phyloP scores from a whole-genome alignment of 2,113 vertebrate species.

The Cyanoramphus novaezelandiae region DNA sequence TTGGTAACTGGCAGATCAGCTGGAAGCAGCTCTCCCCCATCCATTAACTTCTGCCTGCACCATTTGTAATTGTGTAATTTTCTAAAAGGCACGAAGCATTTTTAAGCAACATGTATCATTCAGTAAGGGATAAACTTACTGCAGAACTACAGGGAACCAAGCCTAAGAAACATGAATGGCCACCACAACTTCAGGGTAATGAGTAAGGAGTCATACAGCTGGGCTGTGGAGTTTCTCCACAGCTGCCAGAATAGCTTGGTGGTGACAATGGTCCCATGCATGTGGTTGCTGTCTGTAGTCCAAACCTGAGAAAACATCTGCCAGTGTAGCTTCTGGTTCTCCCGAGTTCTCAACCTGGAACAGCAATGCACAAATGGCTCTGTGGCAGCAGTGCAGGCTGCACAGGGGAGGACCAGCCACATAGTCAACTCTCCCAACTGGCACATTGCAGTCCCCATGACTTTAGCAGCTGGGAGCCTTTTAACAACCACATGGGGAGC shows the following conservation, averaged over 20 bases:
- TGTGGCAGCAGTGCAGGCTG: not conserved
- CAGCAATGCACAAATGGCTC: not conserved
- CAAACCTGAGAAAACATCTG: not conserved
- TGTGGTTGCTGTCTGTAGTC: not conserved
- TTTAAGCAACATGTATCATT: not conserved
- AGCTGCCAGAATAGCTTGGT: not conserved
- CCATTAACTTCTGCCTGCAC: not conserved
- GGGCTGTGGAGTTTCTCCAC: not conserved
- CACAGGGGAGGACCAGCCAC: too few relatives aligned
- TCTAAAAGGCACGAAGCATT: conserved; percentile 20
- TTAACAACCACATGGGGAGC: not conserved
- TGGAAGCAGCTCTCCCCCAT: not conserved
- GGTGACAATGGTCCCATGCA: rapidly evolving
- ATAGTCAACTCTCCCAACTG: not conserved
- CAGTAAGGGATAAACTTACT: not conserved
- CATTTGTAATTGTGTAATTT: not conserved
- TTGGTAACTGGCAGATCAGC: not conserved
- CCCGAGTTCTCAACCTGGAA: not conserved
- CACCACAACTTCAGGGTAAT: not conserved
- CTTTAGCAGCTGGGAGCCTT: not conserved
- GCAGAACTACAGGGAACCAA: not conserved
- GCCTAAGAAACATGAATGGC: not conserved
- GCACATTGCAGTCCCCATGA: rapidly evolving
- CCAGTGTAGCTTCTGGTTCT: not conserved
- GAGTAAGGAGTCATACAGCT: rapidly evolving